Evolutionary conservation across 2,797 vertebrate genomes (phyloP), one percentile per base, ranked within the genome.

Genomic region (Peromyscus eremicus): DNA sequence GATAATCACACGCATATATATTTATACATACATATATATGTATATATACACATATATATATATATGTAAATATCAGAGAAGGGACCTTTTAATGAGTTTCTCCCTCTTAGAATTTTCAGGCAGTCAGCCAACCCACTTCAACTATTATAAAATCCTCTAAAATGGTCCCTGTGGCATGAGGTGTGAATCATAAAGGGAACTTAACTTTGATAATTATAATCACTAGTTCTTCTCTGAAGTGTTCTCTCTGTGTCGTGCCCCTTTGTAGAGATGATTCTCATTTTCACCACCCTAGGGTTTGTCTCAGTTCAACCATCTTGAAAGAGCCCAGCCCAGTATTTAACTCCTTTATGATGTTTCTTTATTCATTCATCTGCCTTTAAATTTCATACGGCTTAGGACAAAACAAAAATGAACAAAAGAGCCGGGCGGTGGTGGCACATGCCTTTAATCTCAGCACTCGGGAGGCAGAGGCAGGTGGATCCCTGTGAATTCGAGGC

Each of bases 111-210:
- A 43, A 46, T 34, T 49, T 89, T 79, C 75, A 60, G n/a, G 34
- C 80, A 60, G 21, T 7, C 71, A 85, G 52, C 21, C 85, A 94
- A 92, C 68, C 52, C 73, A 46, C 14, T 40, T 23, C 10, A 71
- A 21, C 16, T 46, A 73, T 40, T 75, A 77, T 62, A 89, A 49
- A 66, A 43, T 75, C 16, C 23, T 94, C 49, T 80, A 25, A n/a
- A n/a, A 57, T 19, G 92, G 37, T 95, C 94, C 91, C 80, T 57
- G 14, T 5, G 52, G 94, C 70, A 32, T 40, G 83, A 87, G 52
- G 88, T 90, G 84, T 90, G 92, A 97, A 75, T 57, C 19, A 8
- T 46, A 84, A 86, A 82, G 84, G 80, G 32, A 93, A 89, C 89
- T 25, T 60, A 57, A 64, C 55, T 85, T 73, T 70, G 34, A 86